phyloP scores from a whole-genome alignment of 1,140 invertebrate species.

The Daktulosphaira vitifoliae region DNA sequence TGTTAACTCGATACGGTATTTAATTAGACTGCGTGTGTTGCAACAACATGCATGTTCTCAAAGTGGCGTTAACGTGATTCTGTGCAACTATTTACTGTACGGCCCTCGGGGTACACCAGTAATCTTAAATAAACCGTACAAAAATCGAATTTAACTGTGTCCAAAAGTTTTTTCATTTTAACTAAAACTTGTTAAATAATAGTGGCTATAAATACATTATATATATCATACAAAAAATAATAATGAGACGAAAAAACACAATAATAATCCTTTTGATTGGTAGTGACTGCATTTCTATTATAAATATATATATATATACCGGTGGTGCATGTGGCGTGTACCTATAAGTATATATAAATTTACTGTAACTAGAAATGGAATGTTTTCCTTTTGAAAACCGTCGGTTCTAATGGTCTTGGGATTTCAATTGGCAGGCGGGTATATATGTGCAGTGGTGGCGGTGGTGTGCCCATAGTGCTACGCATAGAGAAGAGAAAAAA shows the following conservation, averaged over 20 bases:
- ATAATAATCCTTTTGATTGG: slow-evolving; percentile 34
- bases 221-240: background rate
- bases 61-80: background rate
- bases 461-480: background rate
- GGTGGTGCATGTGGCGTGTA: background rate
- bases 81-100: no score
- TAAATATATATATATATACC: background rate
- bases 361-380: slow-evolving; percentile 30
- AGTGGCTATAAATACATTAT: slow-evolving; percentile 1
- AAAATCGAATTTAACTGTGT: slow-evolving; percentile 9
- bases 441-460: background rate
- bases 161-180: background rate
- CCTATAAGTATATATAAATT: background rate
- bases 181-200: slow-evolving; percentile 29
- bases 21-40: background rate
- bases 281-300: slow-evolving; percentile 26
- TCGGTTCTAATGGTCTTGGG: slow-evolving; percentile 32
- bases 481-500: slow-evolving; percentile 4
- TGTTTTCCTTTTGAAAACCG: slow-evolving; percentile 34
- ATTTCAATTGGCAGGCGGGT: slow-evolving; percentile 29
- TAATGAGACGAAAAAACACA: slow-evolving; percentile 16
- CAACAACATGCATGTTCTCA: slow-evolving; percentile 7
- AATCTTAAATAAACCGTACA: background rate
- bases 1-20: no score
- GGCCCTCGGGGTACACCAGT: background rate